Conservation (phyloP, 2,113 vertebrate species). For the Opisthocomus hoazin region DNA sequence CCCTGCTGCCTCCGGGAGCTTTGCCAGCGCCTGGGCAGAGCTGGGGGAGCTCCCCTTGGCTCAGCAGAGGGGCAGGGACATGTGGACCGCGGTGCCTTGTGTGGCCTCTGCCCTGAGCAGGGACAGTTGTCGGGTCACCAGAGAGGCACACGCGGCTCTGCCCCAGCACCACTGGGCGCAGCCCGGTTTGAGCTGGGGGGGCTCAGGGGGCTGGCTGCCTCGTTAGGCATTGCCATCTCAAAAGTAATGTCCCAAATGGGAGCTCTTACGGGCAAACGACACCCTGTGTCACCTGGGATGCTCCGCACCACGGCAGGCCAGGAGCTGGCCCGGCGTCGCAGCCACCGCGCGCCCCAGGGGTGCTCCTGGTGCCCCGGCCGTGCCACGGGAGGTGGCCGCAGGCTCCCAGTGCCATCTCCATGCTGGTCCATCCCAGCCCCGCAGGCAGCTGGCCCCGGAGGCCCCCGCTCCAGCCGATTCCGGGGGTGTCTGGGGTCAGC, state of each 20-base stretch:
- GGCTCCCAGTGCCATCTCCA: not conserved
- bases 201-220: not conserved
- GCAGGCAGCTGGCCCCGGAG: not conserved
- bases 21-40: not conserved
- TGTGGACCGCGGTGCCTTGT: not conserved
- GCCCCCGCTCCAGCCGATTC: not conserved
- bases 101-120: not conserved
- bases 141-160: not conserved
- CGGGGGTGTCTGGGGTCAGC: not conserved
- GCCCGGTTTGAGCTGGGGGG: rapidly evolving
- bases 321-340: not conserved
- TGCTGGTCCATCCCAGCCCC: not conserved
- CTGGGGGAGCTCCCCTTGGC: not conserved
- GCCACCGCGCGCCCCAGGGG: not conserved
- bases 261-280: not conserved
- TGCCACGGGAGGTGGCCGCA: not conserved
- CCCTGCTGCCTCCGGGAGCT: not conserved
- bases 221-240: rapidly evolving
- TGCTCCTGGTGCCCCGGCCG: not conserved
- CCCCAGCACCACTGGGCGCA: not conserved
- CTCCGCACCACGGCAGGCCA: rapidly evolving
- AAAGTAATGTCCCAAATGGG: not conserved
- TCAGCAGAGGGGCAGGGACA: not conserved
- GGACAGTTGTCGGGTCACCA: not conserved
- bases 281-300: not conserved